Base-by-base conservation (phyloP, 2,888 invertebrate species). In the Amphipoea oculea region DNA sequence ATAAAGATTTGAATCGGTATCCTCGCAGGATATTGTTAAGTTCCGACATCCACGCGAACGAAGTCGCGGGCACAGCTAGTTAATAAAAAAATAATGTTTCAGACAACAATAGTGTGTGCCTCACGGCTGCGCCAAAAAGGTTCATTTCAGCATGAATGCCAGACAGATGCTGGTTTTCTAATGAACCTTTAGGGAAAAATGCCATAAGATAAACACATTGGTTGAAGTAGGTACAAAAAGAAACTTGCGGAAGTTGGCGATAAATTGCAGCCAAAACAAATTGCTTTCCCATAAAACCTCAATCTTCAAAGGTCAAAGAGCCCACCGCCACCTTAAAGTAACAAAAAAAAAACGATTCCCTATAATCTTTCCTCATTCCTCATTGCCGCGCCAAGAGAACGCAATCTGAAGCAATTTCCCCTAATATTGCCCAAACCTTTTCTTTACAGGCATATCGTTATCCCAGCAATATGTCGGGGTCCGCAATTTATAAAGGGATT, bases 391-490 rank as follows among this genome's bases (percentile, higher is more conserved):
- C 66, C 74, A 74, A 67, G 45, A 65, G 73, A 17, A 69, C 68
- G 72, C 78, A 89, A 81, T 89, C 83, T 76, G 12, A 57, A 66
- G 77, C 89, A 77, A 89, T 87, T 89, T 85, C 83, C 78, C 54
- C 62, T 68, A 75, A 87, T 80, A 89, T 82, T 68, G 40, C 66
- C 74, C 45, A 81, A 81, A 79, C 79, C 87, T 74, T 82, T 82
- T 69, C 89, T 69, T 84, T 74, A 42, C 65, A 72, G 40, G 76
- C 88, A 73, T 78, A 79, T 85, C 88, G 81, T 83, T 88, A 88
- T 88, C 81, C 78, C 70, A 63, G 77, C 81, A 76, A 89, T 85
- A 85, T 88, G 86, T 78, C 23, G 63, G 68, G 36, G 60, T 70
- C 85, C 81, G 78, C 88, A 76, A 89, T 87, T 89, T 87, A 73